Evolutionary conservation across 2,113 vertebrate species (phyloP).

Genomic region (Syrrhaptes paradoxus): DNA sequence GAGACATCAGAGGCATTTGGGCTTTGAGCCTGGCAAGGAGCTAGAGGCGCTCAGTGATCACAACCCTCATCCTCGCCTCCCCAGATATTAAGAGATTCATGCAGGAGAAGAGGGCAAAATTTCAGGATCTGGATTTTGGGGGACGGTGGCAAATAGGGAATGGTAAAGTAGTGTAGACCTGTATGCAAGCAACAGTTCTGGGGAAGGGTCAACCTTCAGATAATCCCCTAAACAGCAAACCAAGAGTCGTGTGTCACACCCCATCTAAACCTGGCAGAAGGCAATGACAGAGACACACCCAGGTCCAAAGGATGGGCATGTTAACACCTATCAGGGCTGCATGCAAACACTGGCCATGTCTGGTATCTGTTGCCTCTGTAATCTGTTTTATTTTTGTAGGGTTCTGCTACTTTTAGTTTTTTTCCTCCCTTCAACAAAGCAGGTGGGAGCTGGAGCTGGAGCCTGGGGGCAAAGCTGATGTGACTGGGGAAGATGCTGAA

Average conservation of each 20-base stretch:
- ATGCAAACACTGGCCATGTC: neutral
- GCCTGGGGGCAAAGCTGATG: rapidly evolving
- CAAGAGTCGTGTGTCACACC: rapidly evolving
- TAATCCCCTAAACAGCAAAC: neutral
- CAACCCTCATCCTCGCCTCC: neutral
- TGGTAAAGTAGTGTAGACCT: neutral
- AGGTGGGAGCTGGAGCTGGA: neutral
- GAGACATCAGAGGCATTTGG: neutral
- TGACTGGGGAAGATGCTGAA: neutral
- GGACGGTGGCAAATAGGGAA: neutral
- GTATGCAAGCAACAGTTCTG: neutral
- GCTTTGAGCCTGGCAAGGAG: neutral
- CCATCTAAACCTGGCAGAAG: neutral
- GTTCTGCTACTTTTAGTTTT: neutral
- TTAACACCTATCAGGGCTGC: neutral
- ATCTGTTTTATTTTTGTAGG: neutral
- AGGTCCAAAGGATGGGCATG: neutral
- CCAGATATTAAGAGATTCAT: neutral
- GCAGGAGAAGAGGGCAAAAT: neutral
- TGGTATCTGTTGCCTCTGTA: neutral
- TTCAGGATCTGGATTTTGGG: neutral
- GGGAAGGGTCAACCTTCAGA: neutral
- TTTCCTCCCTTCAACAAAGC: neutral
- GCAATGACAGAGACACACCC: rapidly evolving
- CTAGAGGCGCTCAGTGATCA: neutral